Evolutionary conservation across 2,888 invertebrate species (phyloP).

Genomic region (Noctua pronuba): DNA sequence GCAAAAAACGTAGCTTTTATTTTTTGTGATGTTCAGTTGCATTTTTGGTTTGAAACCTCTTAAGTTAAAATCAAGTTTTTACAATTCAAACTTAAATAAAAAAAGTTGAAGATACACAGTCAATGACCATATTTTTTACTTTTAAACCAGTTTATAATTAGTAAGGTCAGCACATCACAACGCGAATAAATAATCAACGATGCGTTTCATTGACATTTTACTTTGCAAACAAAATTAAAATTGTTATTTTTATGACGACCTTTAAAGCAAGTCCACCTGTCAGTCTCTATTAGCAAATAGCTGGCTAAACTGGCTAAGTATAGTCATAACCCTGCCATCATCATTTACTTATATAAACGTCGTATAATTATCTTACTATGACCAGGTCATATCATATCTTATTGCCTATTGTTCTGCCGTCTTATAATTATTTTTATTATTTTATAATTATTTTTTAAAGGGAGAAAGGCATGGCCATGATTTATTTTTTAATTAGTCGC

Average conservation of each 20-base stretch:
- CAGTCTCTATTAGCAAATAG: constrained; percentile 26
- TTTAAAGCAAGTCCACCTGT: constrained; percentile 21
- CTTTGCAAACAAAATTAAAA: not conserved
- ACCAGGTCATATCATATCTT: constrained; percentile 44
- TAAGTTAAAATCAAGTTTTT: not conserved
- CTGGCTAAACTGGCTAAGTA: not conserved
- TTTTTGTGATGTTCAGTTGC: not conserved
- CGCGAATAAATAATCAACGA: constrained; percentile 3
- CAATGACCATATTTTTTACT: not conserved
- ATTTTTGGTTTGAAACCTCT: not conserved
- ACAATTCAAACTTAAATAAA: not conserved
- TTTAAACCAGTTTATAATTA: constrained; percentile 6
- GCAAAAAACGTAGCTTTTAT: not conserved
- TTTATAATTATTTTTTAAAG: constrained; percentile 6
- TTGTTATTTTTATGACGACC: constrained; percentile 26
- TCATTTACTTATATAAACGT: constrained; percentile 29
- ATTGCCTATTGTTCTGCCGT: constrained; percentile 44
- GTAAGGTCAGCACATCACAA: constrained; percentile 1
- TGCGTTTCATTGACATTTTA: constrained; percentile 30
- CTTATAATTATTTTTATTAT: constrained; percentile 36
- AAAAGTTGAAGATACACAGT: not conserved
- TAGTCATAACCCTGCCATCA: constrained; percentile 27
- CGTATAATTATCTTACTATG: constrained; percentile 31
- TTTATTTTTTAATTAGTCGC: constrained; percentile 22
- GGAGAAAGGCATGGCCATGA: constrained; percentile 46